Percentiles rank a stretch among this genome's conserved stretches.
phyloP scores from a whole-genome alignment of 2,888 invertebrate genomes.

The Drosophila histrio region DNA sequence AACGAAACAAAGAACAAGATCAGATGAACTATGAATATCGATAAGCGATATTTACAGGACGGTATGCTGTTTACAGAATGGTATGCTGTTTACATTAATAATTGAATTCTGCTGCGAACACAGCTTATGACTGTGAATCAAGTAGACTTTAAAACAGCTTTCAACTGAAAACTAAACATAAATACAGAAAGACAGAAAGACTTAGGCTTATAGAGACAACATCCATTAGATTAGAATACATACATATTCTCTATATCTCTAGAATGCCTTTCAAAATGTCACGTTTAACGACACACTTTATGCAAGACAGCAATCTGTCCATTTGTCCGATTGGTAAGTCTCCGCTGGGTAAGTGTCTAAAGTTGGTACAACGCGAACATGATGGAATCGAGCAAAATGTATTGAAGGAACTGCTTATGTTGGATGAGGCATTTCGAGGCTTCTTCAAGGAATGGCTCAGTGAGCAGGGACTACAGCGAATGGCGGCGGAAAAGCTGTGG shows the following conservation, averaged over 20 bases:
- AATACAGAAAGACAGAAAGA: background rate
- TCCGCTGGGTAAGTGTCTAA: background rate
- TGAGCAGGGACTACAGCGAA: slow-evolving; percentile 67
- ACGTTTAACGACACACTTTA: background rate
- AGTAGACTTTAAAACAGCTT: background rate
- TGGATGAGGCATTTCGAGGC: slow-evolving; percentile 62
- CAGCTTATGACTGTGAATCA: no score
- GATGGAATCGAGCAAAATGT: slow-evolving; percentile 27
- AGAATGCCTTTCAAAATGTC: background rate
- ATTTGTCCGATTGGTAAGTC: background rate
- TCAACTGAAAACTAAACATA: background rate
- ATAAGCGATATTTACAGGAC: no score
- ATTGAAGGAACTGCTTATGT: slow-evolving; percentile 39
- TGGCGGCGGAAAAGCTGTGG: slow-evolving; percentile 60
- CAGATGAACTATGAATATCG: no score
- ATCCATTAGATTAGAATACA: background rate
- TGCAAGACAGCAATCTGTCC: background rate
- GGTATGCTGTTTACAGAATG: no score
- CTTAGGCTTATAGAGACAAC: background rate
- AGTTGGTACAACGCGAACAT: background rate
- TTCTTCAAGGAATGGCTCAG: slow-evolving; percentile 45
- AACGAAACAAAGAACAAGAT: no score
- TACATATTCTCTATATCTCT: no score
- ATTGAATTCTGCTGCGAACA: no score
- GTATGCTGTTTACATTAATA: no score